Percentiles rank a stretch among this genome's conserved stretches.
Conservation (phyloP, 1,140 invertebrate genomes). For the Drosophila watanabei region DNA sequence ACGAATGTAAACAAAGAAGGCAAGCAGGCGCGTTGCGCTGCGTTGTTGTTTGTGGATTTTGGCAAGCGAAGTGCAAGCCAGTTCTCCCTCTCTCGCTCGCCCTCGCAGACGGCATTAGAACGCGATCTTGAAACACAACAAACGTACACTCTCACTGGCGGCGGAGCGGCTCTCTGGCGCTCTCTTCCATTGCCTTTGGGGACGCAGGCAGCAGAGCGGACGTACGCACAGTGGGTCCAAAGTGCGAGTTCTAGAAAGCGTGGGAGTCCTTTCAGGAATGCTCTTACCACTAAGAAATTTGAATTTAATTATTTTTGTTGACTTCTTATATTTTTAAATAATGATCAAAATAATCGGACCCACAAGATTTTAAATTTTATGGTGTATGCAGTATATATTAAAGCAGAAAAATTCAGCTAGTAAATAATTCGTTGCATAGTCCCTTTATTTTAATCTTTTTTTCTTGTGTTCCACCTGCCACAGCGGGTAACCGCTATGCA, state of each 20-base stretch:
- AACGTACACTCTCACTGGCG: constrained; percentile 9
- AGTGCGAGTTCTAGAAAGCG: neutral
- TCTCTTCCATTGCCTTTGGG: constrained; percentile 27
- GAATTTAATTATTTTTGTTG: neutral
- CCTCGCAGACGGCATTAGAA: constrained; percentile 47
- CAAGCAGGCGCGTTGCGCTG: constrained; percentile 5
- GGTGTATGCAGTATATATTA: neutral
- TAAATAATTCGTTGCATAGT: too few relatives aligned
- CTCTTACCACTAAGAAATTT: neutral
- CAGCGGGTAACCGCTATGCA: neutral
- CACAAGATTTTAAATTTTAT: neutral
- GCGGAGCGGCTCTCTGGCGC: constrained; percentile 25
- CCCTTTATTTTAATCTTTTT: neutral
- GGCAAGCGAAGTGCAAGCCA: constrained; percentile 47
- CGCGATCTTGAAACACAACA: constrained; percentile 59
- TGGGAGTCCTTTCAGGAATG: neutral
- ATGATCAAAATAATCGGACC: neutral
- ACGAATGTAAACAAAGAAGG: constrained; percentile 47
- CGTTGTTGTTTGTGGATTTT: constrained; percentile 39
- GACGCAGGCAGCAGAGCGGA: constrained; percentile 8
- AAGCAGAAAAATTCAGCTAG: neutral
- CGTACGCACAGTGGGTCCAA: constrained; percentile 13
- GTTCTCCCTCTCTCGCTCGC: constrained; percentile 16
- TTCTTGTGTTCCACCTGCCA: neutral
- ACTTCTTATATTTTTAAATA: neutral